Base-by-base conservation (phyloP, 2,797 vertebrate species). In the Acestrorhynchus altus region DNA sequence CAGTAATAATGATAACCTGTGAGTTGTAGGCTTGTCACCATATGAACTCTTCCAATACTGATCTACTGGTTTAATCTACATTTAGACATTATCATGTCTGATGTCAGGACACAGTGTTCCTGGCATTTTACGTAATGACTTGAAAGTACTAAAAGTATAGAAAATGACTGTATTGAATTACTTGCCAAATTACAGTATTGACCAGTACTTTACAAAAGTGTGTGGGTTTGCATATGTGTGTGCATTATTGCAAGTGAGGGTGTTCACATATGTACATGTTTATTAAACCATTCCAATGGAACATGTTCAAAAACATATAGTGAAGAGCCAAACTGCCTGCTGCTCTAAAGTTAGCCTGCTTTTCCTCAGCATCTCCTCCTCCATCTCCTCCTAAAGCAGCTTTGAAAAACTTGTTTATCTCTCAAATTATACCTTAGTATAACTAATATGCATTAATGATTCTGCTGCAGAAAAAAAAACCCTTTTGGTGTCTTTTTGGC, bases 231-330 rank as follows among this genome's bases (percentile, higher is more conserved):
- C 57, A 42, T 42, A 47, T 52, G 24, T 47, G n/a, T 49, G 63
- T 80, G 63, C 77, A 51, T 80, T 15, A 40, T 20, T 76, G 42
- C 26, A 22, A 13, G 44, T 63, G 6, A 28, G 71, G 68, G 64
- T 54, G 66, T 71, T 49, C 44, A 66, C 74, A 42, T 64, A 60
- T 68, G 44, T 64, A 22, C 42, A 6, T 20, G 35, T 42, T 63
- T 64, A 49, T 46, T 67, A 64, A 63, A 39, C 44, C 49, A 57
- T 63, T 74, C 18, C 20, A 63, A 39, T 70, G 82, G 81, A 67
- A 42, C 65, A 59, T 51, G 65, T 68, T 49, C 26, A 35, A 31
- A 60, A 44, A 4, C 28, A 57, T 20, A 60, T 18, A 52, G 69
- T 76, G 73, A 72, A 72, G 20, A 69, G 66, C 22, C 66, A 76